phyloP scores from a whole-genome alignment of 2,113 vertebrate species.

The Crocuta crocuta region DNA sequence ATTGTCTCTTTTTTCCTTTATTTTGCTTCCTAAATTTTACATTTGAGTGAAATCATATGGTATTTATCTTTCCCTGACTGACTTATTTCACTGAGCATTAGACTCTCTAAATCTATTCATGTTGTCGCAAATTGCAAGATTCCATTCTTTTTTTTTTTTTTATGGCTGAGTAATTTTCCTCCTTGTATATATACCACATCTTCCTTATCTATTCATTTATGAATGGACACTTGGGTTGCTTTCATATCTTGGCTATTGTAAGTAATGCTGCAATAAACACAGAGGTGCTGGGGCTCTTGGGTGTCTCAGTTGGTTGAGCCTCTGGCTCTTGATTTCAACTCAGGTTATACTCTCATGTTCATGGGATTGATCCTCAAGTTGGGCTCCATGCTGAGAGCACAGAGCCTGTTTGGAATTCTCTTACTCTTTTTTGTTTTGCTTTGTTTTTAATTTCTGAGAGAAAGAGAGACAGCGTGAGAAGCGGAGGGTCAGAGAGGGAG shows the following conservation, averaged over 20 bases:
- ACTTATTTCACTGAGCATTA: background rate
- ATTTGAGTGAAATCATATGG: background rate
- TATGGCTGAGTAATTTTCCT: background rate
- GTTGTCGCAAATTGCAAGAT: background rate
- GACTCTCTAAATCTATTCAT: background rate
- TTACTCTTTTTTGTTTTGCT: no score
- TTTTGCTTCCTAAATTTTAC: background rate
- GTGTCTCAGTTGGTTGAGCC: no score
- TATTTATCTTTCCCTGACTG: background rate
- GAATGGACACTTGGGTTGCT: background rate
- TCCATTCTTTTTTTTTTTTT: background rate
- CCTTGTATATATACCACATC: background rate
- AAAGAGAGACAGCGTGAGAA: no score
- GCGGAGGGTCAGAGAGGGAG: no score
- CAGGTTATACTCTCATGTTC: no score
- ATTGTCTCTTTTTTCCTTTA: background rate
- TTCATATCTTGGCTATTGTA: background rate
- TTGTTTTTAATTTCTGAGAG: no score
- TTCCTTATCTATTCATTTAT: background rate
- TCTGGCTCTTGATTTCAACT: no score
- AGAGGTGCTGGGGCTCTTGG: background rate
- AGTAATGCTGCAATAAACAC: background rate
- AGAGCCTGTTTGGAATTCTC: no score
- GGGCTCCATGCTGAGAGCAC: no score
- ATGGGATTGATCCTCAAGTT: no score